Percentiles rank a stretch among this genome's conserved stretches.
These are phyloP conservation scores for Cololabis saira DNA, from an alignment of 2,113 vertebrate genomes.

Conservation along the genomic window DNA sequence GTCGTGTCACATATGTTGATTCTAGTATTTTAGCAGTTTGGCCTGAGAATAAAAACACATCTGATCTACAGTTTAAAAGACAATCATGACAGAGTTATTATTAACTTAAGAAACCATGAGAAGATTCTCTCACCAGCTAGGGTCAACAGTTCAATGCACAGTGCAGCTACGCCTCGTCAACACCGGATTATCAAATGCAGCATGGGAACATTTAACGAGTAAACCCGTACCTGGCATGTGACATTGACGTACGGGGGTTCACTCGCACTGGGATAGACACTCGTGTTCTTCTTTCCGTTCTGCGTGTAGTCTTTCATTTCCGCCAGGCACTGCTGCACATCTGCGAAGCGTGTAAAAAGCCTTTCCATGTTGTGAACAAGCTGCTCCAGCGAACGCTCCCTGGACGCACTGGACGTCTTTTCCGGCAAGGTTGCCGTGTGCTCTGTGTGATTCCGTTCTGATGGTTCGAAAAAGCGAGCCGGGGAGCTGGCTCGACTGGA, in stretches of 20 bases:
- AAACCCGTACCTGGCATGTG: slow-evolving; percentile 89
- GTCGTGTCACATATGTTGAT: no score
- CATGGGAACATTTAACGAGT: neutral
- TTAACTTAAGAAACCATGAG: no score
- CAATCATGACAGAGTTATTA: no score
- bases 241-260: slow-evolving; percentile 89
- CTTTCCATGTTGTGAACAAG: slow-evolving; percentile 84
- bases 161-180: no score
- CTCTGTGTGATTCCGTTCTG: slow-evolving; percentile 62
- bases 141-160: no score
- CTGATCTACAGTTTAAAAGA: no score
- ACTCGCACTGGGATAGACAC: slow-evolving; percentile 81
- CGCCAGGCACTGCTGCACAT: slow-evolving; percentile 84
- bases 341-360: slow-evolving; percentile 83
- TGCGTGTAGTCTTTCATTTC: slow-evolving; percentile 86
- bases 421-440: slow-evolving; percentile 63
- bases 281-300: slow-evolving; percentile 79
- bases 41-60: no score
- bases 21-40: no score
- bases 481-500: slow-evolving; percentile 77
- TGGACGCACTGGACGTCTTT: neutral
- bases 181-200: neutral
- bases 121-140: no score
- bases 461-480: slow-evolving; percentile 72
- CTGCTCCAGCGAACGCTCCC: slow-evolving; percentile 78